Evolutionary conservation across 2,113 vertebrate species (phyloP).

Genomic region (Glaucidium brasilianum): DNA sequence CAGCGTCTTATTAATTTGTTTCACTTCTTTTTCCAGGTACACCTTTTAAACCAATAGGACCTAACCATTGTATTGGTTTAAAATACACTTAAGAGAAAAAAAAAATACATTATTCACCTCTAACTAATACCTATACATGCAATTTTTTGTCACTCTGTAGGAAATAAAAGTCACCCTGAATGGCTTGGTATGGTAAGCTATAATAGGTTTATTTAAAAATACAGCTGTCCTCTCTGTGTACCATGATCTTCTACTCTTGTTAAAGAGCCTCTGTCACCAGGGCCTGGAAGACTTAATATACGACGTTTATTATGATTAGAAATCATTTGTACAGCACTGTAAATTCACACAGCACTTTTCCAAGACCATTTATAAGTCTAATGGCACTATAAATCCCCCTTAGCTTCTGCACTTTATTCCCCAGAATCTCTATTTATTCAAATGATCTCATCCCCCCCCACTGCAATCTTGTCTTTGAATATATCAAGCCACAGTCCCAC

Average conservation of each 20-base stretch:
- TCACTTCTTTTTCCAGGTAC: not conserved
- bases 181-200: conserved; percentile 15
- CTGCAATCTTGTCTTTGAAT: not conserved
- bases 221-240: conserved; percentile 57
- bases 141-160: not conserved
- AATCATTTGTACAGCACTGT: conserved; percentile 69
- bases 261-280: conserved; percentile 63
- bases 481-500: not conserved
- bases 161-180: conserved; percentile 54
- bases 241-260: conserved; percentile 57
- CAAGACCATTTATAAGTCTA: conserved; percentile 67
- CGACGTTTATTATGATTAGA: conserved; percentile 67
- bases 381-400: conserved; percentile 65
- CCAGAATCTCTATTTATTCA: conserved; percentile 43
- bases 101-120: not conserved
- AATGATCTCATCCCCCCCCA: not conserved
- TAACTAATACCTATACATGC: not conserved
- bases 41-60: not conserved
- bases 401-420: conserved; percentile 59
- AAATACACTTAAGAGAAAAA: not conserved
- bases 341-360: conserved; percentile 68
- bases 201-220: conserved; percentile 58
- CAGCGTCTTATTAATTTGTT: not conserved
- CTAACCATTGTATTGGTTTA: not conserved
- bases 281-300: conserved; percentile 66